Evolutionary conservation across 1,140 invertebrate genomes (phyloP), one percentile per base, ranked within the genome.

Genomic region (Diorhabda carinulata): DNA sequence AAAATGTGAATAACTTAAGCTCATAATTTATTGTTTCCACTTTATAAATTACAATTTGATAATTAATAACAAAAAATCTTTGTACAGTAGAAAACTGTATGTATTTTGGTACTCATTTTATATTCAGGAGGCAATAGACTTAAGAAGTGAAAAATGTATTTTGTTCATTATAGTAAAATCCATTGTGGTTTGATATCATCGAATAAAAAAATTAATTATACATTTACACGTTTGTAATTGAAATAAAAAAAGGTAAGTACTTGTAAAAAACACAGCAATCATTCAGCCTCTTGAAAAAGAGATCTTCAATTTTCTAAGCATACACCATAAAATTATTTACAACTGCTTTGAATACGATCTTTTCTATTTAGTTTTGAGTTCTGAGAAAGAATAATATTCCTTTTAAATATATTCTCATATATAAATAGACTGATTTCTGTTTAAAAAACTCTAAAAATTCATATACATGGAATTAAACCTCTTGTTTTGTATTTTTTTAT

Each of bases 381-480:
- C 41, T 41, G 64, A 66, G 64, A 66, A 9, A 57, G 64, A 61
- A 66, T 58, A 66, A 57, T 57, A 42, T 40, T 59, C 58, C 44
- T 43, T 40, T 60, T 60, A 47, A 42, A 63, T 63, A 63, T 63
- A 43, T 63, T 47, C 40, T 44, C 43, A 47, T 63, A 63, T 66
- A 66, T 61, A 61, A 67, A 67, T 47, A 67, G 45, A 41, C 43
- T 60, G 60, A 5, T n/a, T n/a, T 67, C 43, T 44, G 43, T 25
- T 25, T n/a, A 64, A 67, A 61, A 67, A 67, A 70, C 57, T 64
- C 59, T 45, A 57, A 65, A 60, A 64, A 60, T 64, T 65, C 70
- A 72, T 67, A 59, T 72, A 70, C 71, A 72, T 70, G 68, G 71
- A 72, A 67, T 70, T 60, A 43, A 66, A 70, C 68, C 66, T 71